These are phyloP conservation scores for Rhea americana DNA, from an alignment of 2,113 vertebrate genomes.

Conservation along the genomic window DNA sequence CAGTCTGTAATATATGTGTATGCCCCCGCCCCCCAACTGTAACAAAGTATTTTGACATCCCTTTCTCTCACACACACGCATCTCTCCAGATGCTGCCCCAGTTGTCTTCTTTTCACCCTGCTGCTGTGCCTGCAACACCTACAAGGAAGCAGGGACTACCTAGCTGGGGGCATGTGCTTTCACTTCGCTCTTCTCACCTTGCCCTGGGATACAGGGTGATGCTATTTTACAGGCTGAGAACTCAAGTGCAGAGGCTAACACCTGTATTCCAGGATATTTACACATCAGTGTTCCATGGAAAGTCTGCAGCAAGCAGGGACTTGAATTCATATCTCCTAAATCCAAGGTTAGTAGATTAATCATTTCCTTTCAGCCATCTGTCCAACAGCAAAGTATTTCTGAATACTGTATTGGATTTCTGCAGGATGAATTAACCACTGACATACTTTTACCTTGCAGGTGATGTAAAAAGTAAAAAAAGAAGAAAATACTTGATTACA, in stretches of 20 bases:
- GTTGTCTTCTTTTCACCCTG: neutral
- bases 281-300: conserved; percentile 25
- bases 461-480: neutral
- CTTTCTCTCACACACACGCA: neutral
- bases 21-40: neutral
- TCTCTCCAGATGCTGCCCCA: neutral
- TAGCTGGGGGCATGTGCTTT: neutral
- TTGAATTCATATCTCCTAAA: conserved; percentile 53
- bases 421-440: conserved; percentile 9
- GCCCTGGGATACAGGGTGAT: neutral
- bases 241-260: neutral
- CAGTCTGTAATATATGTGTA: neutral
- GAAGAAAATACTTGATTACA: neutral
- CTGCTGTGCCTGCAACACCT: neutral
- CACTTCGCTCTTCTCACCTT: conserved; percentile 20
- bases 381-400: conserved; percentile 25
- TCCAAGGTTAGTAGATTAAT: conserved; percentile 63
- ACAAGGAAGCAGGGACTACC: neutral
- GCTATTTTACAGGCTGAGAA: conserved; percentile 17
- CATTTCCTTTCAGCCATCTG: conserved; percentile 56
- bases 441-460: conserved; percentile 10
- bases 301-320: conserved; percentile 49
- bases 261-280: conserved; percentile 40
- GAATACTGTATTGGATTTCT: conserved; percentile 43
- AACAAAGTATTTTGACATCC: neutral